phyloP scores from a whole-genome alignment of 2,113 vertebrate species.

The Epinephelus moara region DNA sequence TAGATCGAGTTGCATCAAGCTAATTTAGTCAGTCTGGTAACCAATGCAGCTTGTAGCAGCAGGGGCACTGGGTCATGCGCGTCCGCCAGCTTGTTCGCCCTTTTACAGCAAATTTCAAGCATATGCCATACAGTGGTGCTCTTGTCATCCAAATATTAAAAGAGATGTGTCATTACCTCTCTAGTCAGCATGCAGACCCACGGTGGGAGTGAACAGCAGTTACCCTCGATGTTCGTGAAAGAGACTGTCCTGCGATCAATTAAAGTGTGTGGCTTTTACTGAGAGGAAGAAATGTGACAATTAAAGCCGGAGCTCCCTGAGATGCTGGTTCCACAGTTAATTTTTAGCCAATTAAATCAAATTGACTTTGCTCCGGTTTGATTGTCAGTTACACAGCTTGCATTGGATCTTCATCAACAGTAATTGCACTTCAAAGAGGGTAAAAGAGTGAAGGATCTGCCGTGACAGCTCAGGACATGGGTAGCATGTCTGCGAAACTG shows the following conservation, averaged over 20 bases:
- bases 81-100: constrained; percentile 38
- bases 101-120: constrained; percentile 40
- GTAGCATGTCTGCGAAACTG: constrained; percentile 40
- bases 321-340: constrained; percentile 58
- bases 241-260: constrained; percentile 28
- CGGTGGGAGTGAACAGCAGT: constrained; percentile 14
- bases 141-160: constrained; percentile 16
- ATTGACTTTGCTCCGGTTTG: constrained; percentile 56
- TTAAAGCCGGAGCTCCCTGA: constrained; percentile 44
- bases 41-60: constrained; percentile 7
- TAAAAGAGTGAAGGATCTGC: constrained; percentile 50
- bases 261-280: constrained; percentile 5
- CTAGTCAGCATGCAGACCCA: constrained; percentile 3
- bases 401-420: constrained; percentile 67
- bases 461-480: constrained; percentile 60
- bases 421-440: constrained; percentile 69
- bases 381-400: constrained; percentile 61
- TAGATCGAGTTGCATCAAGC: constrained; percentile 34
- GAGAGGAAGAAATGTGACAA: constrained; percentile 43
- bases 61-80: constrained; percentile 24
- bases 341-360: constrained; percentile 55
- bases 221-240: neutral
- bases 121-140: constrained; percentile 26
- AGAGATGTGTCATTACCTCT: constrained; percentile 10
- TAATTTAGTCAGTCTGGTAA: constrained; percentile 55